Base-by-base conservation (phyloP, 1,140 invertebrate species). In the Neoseiulus cucumeris region DNA sequence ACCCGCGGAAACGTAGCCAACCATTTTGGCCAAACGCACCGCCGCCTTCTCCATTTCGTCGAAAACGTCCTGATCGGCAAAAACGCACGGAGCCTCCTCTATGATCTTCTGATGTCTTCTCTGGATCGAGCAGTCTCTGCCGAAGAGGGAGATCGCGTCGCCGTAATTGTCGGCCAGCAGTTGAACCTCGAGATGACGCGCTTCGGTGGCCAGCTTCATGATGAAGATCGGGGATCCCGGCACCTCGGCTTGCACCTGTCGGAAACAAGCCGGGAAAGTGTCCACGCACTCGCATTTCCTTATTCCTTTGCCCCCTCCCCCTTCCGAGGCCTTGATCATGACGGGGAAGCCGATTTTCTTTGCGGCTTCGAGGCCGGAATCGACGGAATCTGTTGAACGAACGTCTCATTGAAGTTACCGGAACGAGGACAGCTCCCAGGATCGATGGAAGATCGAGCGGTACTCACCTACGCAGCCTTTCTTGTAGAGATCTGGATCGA, bases 251-350 rank as follows among this genome's bases (percentile, higher is more conserved):
- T 97, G 91, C 1, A 96, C 92, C 80, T 95, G 90, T 75, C 89
- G 79, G 76, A 96, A 99, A 22, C 92, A 81, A 59, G 85, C 84
- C 0, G 84, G 83, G 73, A 99, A 92, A 72, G 98, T 92, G 70
- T 95, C 91, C 0, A 85, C 77, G 68, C 83, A 86, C 70, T 92
- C 89, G 0, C 87, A 92, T 75, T 96, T 96, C 59, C 95, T 80
- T 71, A 99, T 99, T 68, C 96, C 96, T 76, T 99, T 99, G 7
- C 96, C 96, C 51, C 96, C 96, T 51, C 96, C 96, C 64, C 96
- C 96, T 80, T 99, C 96, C 18, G 89, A 93, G 0, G 96, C 96
- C 77, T 99, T 99, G 64, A 99, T 96, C 96, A 99, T 99, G 1
- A 99, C 85, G 0, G 96, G 96, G 74, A 91, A 99, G 0, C 94